Evolutionary conservation across 2,888 invertebrate species (phyloP).

Genomic region (Tipula vernalis): DNA sequence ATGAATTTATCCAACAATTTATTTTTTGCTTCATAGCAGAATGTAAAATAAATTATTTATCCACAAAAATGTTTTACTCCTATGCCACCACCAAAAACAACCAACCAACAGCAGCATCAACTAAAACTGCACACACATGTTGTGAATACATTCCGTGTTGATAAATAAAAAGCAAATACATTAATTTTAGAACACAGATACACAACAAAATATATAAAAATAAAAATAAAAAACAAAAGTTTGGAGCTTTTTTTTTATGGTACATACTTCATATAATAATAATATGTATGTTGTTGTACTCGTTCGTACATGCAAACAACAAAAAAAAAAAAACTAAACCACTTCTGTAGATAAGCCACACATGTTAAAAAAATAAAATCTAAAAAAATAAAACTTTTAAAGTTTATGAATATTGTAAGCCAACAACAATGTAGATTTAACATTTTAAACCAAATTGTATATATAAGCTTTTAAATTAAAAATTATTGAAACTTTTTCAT

Average conservation of each 20-base stretch:
- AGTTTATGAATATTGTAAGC: neutral
- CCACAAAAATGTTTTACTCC: neutral
- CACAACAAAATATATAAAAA: neutral
- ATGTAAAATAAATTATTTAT: neutral
- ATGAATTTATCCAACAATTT: neutral
- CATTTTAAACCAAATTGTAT: neutral
- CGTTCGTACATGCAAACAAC: neutral
- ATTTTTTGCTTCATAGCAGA: neutral
- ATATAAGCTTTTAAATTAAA: neutral
- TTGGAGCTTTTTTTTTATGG: neutral
- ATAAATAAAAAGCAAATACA: neutral
- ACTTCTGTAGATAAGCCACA: neutral
- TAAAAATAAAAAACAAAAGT: neutral
- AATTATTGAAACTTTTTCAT: neutral
- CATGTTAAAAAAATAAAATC: neutral
- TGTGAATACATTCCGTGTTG: neutral
- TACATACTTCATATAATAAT: neutral
- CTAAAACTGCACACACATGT: neutral
- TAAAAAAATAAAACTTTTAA: neutral
- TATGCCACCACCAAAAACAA: neutral
- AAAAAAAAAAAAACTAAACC: neutral
- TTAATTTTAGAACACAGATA: neutral
- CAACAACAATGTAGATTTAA: neutral
- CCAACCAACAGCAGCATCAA: neutral
- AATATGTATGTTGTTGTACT: neutral